These are phyloP conservation scores for Geodia barretti DNA, from an alignment of 37 sponge, comb jelly and placozoan species.

Conservation along the genomic window DNA sequence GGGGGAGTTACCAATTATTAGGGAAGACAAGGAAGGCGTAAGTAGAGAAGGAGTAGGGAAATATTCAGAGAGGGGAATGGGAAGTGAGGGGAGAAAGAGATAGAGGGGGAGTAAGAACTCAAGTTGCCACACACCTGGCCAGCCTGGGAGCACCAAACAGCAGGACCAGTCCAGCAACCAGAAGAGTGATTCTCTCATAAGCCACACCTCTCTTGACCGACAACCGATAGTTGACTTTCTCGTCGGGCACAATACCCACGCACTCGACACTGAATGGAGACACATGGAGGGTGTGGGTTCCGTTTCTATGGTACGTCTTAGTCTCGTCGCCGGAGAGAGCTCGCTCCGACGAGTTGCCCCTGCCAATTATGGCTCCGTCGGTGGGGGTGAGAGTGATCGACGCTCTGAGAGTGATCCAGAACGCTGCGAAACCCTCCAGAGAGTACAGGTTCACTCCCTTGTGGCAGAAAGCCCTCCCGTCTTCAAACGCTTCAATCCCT, in stretches of 20 bases:
- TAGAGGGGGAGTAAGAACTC: not conserved
- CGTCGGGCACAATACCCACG: constrained; percentile 19
- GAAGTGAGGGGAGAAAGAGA: not conserved
- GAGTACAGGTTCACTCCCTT: not conserved
- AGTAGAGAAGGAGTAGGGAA: no score
- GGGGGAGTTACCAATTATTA: no score
- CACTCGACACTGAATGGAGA: constrained; percentile 37
- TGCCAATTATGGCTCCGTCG: not conserved
- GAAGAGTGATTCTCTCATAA: constrained; percentile 15
- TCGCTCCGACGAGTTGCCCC: constrained; percentile 21
- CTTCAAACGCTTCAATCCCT: not conserved
- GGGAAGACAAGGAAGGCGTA: not conserved
- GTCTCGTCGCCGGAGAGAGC: not conserved
- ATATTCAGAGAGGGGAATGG: no score
- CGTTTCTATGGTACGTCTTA: not conserved
- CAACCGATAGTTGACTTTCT: constrained; percentile 1
- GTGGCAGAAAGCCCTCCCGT: constrained; percentile 31
- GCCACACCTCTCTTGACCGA: not conserved
- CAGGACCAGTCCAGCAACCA: constrained; percentile 41
- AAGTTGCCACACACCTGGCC: constrained; percentile 35
- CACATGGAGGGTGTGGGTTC: not conserved
- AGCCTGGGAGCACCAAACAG: constrained; percentile 54
- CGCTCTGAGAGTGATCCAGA: constrained; percentile 20
- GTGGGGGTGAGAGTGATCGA: not conserved
- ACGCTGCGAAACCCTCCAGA: not conserved